Evolutionary conservation across 2,888 invertebrate species (phyloP).

Genomic region (Andrena praecox): DNA sequence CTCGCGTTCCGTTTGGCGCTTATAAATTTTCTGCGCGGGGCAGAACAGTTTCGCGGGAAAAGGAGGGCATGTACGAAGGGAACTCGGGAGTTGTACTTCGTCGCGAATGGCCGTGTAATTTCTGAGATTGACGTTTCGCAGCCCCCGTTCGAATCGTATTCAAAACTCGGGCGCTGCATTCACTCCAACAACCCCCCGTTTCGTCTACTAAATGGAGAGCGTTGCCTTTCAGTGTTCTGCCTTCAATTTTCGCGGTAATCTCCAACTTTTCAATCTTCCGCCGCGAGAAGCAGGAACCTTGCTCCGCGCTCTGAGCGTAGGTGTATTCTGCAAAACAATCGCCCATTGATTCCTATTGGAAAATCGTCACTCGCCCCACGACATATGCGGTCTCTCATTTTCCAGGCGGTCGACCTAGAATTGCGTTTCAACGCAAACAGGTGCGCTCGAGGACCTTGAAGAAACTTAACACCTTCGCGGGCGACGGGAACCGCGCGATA

Average conservation of each 20-base stretch:
- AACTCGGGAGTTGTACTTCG: background rate
- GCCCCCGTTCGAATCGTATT: background rate
- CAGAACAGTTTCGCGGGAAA: background rate
- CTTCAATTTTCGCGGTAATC: background rate
- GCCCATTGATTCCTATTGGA: no score
- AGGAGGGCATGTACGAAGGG: background rate
- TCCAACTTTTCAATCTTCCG: background rate
- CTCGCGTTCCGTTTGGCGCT: background rate
- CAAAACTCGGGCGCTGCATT: constrained; percentile 2
- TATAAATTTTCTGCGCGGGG: constrained; percentile 10
- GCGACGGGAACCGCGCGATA: constrained; percentile 36
- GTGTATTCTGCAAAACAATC: no score
- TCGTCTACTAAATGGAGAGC: background rate
- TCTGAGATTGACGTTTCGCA: constrained; percentile 10
- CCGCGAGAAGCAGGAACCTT: background rate
- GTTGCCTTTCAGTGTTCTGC: constrained; percentile 4
- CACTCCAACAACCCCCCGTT: background rate
- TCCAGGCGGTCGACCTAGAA: background rate
- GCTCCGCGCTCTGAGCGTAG: background rate
- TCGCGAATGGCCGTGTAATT: constrained; percentile 13
- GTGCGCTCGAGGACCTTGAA: constrained; percentile 12
- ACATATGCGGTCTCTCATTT: no score
- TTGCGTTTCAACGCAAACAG: constrained; percentile 2
- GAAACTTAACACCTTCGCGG: constrained; percentile 42
- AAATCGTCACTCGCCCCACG: no score